Percentiles rank a stretch among this genome's conserved stretches.
phyloP scores from a whole-genome alignment of 2,888 invertebrate species.

The Helicoverpa assulta region DNA sequence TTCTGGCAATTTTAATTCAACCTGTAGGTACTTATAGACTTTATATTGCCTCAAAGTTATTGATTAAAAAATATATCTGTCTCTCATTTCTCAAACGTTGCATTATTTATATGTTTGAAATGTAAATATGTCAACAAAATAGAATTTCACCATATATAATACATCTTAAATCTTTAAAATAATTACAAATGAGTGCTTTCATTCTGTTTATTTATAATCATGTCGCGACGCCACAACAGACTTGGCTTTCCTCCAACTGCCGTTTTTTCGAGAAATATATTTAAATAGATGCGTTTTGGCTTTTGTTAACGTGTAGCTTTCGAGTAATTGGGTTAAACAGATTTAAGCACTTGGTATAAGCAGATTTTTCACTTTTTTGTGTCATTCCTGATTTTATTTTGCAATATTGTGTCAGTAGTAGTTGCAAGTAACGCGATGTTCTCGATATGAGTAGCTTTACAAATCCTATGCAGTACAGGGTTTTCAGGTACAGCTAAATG shows the following conservation, averaged over 20 bases:
- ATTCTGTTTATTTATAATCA: slow-evolving; percentile 66
- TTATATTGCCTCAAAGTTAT: too few relatives aligned
- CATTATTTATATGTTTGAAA: too few relatives aligned
- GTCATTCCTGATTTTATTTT: background rate
- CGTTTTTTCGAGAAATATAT: slow-evolving; percentile 66
- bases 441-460: too few relatives aligned
- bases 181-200: slow-evolving; percentile 47
- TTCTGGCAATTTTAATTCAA: background rate
- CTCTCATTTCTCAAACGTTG: background rate
- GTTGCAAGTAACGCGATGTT: too few relatives aligned
- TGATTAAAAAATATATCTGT: background rate
- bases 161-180: slow-evolving; percentile 20
- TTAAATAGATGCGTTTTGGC: slow-evolving; percentile 61
- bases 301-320: slow-evolving; percentile 54
- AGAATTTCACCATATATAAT: slow-evolving; percentile 6
- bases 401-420: too few relatives aligned
- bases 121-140: slow-evolving; percentile 3
- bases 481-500: background rate
- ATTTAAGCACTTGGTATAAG: slow-evolving; percentile 15
- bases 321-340: slow-evolving; percentile 42
- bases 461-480: too few relatives aligned
- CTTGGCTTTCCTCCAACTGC: slow-evolving; percentile 67
- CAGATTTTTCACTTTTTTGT: background rate
- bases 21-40: too few relatives aligned
- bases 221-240: slow-evolving; percentile 58